Conservation (phyloP, 2,888 invertebrate species). For the Hedya salicella region DNA sequence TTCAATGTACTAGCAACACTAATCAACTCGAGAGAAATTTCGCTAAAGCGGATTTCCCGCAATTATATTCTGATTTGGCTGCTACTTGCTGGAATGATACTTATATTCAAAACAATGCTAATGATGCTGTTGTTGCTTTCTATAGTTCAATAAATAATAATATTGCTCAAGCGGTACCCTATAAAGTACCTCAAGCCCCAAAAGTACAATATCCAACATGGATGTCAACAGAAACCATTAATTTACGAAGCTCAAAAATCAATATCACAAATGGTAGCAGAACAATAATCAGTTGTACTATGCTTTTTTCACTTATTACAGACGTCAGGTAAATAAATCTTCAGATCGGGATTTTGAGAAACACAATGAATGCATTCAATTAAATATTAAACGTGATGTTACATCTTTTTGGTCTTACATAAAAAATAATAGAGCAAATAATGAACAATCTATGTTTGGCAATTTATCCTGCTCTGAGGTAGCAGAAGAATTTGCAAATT, state of each 20-base stretch:
- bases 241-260: neutral
- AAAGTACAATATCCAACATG: constrained; percentile 2
- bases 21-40: too few relatives aligned
- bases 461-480: too few relatives aligned
- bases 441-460: too few relatives aligned
- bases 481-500: too few relatives aligned
- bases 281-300: constrained; percentile 6
- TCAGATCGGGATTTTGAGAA: neutral
- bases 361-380: neutral
- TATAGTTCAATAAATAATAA: too few relatives aligned
- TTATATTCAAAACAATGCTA: too few relatives aligned
- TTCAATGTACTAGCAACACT: too few relatives aligned
- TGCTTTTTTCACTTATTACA: constrained; percentile 2
- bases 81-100: too few relatives aligned
- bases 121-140: too few relatives aligned
- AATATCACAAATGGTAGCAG: neutral
- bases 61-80: too few relatives aligned
- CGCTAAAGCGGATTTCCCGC: too few relatives aligned
- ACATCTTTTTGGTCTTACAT: too few relatives aligned
- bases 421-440: neutral
- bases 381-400: neutral
- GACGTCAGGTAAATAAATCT: neutral
- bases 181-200: neutral
- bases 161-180: neutral
- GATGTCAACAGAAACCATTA: neutral